Evolutionary conservation across 2,797 vertebrate genomes (phyloP).

Genomic region (Sebastes vulpes): DNA sequence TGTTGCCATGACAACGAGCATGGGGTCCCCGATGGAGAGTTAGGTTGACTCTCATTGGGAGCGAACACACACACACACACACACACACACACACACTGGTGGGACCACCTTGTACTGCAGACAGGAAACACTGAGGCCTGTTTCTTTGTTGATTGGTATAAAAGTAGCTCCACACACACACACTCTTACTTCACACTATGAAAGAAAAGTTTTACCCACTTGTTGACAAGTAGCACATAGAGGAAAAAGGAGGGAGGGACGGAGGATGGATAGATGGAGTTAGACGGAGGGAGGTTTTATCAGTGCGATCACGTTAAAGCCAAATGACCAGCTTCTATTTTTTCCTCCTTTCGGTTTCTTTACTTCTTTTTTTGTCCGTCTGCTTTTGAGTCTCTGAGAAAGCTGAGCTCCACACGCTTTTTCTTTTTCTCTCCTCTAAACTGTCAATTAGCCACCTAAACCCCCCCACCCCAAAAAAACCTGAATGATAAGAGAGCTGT

Average conservation of each 20-base stretch:
- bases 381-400: constrained; percentile 48
- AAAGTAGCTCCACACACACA: constrained; percentile 33
- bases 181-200: constrained; percentile 5
- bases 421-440: constrained; percentile 1
- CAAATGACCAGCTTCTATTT: neutral
- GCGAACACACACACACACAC: constrained; percentile 14
- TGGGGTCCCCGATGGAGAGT: constrained; percentile 47
- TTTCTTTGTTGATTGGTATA: constrained; percentile 56
- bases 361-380: constrained; percentile 3
- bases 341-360: neutral
- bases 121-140: constrained; percentile 75
- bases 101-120: constrained; percentile 68
- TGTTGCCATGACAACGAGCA: constrained; percentile 58
- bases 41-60: constrained; percentile 33
- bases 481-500: neutral
- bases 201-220: constrained; percentile 29
- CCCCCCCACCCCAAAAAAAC: neutral
- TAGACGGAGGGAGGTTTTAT: constrained; percentile 28
- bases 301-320: constrained; percentile 66
- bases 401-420: neutral
- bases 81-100: constrained; percentile 35
- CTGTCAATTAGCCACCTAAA: constrained; percentile 7
- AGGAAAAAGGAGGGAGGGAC: neutral
- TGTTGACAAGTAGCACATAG: constrained; percentile 24
- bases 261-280: neutral